Evolutionary conservation across 2,888 invertebrate species (phyloP).

Genomic region (Frankliniella intonsa): DNA sequence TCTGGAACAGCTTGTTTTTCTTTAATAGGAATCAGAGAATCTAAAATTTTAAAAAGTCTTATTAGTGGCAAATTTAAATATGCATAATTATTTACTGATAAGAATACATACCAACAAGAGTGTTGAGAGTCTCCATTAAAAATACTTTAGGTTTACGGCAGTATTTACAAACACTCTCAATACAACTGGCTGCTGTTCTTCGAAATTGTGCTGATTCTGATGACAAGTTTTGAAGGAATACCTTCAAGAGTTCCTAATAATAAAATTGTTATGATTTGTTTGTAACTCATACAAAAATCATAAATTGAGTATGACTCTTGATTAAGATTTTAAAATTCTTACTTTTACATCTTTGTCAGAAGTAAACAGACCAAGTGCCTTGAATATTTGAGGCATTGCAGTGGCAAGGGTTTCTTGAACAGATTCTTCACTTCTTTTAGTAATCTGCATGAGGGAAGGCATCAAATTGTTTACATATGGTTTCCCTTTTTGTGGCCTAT

Average conservation of each 20-base stretch:
- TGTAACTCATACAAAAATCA: background rate
- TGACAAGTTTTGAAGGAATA: constrained; percentile 61
- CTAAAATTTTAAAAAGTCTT: constrained; percentile 44
- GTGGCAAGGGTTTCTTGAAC: constrained; percentile 63
- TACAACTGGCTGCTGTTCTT: constrained; percentile 74
- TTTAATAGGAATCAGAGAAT: constrained; percentile 54
- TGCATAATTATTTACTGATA: constrained; percentile 24
- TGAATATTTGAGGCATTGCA: constrained; percentile 61
- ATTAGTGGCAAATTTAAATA: background rate
- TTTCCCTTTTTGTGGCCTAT: constrained; percentile 69
- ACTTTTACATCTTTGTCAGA: constrained; percentile 68
- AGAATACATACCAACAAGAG: constrained; percentile 52
- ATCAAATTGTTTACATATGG: constrained; percentile 70
- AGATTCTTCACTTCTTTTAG: constrained; percentile 65
- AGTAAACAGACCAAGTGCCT: constrained; percentile 63
- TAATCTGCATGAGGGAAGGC: constrained; percentile 67
- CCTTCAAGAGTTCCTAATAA: constrained; percentile 60
- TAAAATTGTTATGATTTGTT: background rate
- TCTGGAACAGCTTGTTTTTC: constrained; percentile 48
- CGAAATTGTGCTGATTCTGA: constrained; percentile 62
- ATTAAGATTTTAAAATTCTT: constrained; percentile 35
- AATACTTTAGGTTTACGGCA: constrained; percentile 66
- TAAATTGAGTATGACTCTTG: background rate
- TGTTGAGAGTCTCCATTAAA: constrained; percentile 61
- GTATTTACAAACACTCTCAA: constrained; percentile 73